Evolutionary conservation across 2,797 vertebrate species (phyloP).

Genomic region (Loris lydekkerianus): DNA sequence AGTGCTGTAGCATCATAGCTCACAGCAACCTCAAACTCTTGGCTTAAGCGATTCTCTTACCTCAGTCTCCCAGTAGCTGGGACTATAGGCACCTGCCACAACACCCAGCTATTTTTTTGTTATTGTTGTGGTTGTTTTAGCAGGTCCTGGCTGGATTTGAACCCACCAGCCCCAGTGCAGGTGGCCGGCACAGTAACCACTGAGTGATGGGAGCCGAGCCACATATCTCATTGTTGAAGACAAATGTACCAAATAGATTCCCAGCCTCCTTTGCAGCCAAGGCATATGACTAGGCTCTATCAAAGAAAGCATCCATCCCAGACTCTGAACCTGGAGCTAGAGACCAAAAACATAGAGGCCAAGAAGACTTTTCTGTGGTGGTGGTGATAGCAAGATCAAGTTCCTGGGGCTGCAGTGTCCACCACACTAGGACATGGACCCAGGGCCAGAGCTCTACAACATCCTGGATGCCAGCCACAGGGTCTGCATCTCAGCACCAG

Average conservation of each 20-base stretch:
- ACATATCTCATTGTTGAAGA: background rate
- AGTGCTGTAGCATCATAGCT: too few species aligned
- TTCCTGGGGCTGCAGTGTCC: background rate
- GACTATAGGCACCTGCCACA: too few species aligned
- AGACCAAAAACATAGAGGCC: background rate
- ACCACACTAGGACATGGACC: background rate
- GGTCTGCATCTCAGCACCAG: background rate
- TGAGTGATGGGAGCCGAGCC: too few species aligned
- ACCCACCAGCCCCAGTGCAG: too few species aligned
- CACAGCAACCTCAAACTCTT: too few species aligned
- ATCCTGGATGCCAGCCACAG: background rate
- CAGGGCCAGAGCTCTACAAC: background rate
- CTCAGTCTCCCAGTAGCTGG: too few species aligned
- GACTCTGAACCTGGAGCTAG: background rate
- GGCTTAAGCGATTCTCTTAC: too few species aligned
- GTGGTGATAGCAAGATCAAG: background rate
- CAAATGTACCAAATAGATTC: background rate
- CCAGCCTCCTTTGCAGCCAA: background rate
- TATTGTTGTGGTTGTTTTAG: too few species aligned
- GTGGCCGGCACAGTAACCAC: too few species aligned
- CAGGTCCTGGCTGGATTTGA: too few species aligned
- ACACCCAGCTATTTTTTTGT: too few species aligned
- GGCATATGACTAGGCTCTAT: background rate
- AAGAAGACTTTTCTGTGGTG: background rate
- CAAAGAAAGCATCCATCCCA: background rate